These are phyloP conservation scores for Idaea biselata DNA, from an alignment of 2,888 invertebrate genomes.

Conservation along the genomic window DNA sequence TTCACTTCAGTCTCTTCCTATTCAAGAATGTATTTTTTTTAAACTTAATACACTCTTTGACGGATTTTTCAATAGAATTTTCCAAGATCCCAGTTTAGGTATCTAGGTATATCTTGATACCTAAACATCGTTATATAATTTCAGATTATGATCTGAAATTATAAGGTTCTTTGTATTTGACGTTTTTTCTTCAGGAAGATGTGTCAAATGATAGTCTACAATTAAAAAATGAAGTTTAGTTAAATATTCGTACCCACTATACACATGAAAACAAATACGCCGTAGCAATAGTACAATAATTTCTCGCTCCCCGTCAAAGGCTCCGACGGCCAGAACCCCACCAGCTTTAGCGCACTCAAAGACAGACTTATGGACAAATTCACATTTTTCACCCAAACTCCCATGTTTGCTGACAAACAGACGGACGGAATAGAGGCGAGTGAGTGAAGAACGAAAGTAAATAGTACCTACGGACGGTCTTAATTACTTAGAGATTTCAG, in stretches of 20 bases:
- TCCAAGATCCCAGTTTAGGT: no score
- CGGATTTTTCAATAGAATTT: no score
- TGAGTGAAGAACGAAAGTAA: conserved; percentile 24
- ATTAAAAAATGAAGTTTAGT: no score
- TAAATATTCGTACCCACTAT: conserved; percentile 55
- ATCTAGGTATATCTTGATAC: no score
- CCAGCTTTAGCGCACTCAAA: conserved; percentile 49
- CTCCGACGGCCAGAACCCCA: conserved; percentile 66
- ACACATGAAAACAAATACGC: conserved; percentile 59
- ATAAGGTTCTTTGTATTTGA: no score
- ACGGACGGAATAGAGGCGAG: conserved; percentile 15
- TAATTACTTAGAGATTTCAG: conserved; percentile 41
- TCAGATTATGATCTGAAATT: no score
- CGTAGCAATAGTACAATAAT: conserved; percentile 49
- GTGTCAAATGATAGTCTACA: no score
- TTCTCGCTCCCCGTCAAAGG: conserved; percentile 28
- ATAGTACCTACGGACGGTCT: conserved; percentile 30
- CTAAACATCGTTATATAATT: no score
- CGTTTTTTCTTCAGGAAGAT: no score
- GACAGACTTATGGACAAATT: conserved; percentile 54
- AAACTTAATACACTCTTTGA: no score
- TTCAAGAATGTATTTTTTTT: no score
- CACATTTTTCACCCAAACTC: conserved; percentile 49
- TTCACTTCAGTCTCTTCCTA: no score
- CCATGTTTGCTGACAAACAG: conserved; percentile 36